Percentiles rank a stretch among this genome's conserved stretches.
Conservation (phyloP, 2,797 vertebrate species). For the Acanthiza pusilla region DNA sequence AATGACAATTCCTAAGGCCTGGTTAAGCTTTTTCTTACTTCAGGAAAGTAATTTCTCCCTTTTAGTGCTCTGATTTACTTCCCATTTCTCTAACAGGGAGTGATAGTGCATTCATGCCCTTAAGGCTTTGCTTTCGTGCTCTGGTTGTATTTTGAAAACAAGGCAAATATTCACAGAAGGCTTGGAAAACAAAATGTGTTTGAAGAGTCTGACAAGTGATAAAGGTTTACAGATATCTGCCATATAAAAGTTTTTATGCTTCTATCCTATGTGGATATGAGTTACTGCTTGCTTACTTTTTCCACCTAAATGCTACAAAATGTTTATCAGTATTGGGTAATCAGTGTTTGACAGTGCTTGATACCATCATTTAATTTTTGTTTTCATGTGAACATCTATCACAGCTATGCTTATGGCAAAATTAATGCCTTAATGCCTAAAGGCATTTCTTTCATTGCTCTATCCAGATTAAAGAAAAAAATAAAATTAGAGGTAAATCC, state of each 20-base stretch:
- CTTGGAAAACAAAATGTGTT: background rate
- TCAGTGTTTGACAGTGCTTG: background rate
- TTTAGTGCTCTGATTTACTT: background rate
- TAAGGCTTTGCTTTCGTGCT: background rate
- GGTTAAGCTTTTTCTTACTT: background rate
- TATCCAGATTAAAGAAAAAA: background rate
- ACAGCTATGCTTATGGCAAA: background rate
- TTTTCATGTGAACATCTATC: background rate
- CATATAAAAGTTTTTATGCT: background rate
- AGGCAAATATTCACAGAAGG: background rate
- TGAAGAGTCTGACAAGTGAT: background rate
- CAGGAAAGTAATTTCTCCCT: background rate
- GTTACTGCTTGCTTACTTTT: background rate
- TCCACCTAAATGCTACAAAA: background rate
- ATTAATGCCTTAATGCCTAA: background rate
- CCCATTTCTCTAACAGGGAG: background rate
- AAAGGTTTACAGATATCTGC: background rate
- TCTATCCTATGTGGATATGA: background rate
- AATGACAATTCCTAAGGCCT: background rate
- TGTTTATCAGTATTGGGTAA: background rate
- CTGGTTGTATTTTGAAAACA: background rate
- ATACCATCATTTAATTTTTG: background rate
- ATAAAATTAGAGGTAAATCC: background rate
- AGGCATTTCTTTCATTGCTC: background rate
- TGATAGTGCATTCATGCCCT: background rate